Evolutionary conservation across 2,888 invertebrate genomes (phyloP).

Genomic region (Drepanosiphum platanoidis): DNA sequence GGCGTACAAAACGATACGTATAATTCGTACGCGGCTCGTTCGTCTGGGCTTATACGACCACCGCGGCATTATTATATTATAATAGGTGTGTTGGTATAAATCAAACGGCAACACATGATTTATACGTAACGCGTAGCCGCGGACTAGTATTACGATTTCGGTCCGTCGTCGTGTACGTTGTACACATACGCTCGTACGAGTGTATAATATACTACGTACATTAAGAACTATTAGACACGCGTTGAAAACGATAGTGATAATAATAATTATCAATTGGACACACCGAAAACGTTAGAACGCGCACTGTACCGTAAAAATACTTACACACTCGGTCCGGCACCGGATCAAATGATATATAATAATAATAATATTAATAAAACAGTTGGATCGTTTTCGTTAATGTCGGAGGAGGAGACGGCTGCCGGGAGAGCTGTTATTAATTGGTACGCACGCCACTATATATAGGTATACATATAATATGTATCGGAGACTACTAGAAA

Average conservation of each 20-base stretch:
- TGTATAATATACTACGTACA: not conserved
- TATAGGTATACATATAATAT: not conserved
- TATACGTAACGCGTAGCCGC: not conserved
- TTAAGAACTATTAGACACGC: not conserved
- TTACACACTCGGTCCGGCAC: no score
- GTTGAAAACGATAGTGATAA: not conserved
- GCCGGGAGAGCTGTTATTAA: not conserved
- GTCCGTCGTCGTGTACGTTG: not conserved
- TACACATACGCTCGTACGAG: no score
- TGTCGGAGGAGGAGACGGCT: not conserved
- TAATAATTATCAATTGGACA: not conserved
- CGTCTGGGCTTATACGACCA: no score
- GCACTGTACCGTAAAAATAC: no score
- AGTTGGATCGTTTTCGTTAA: no score
- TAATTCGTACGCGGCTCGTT: not conserved
- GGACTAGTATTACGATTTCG: not conserved
- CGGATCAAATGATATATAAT: not conserved
- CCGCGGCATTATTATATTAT: not conserved
- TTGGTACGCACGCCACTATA: no score
- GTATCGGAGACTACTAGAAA: not conserved
- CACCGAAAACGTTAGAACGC: not conserved
- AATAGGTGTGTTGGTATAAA: not conserved
- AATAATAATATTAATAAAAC: not conserved
- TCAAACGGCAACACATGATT: not conserved
- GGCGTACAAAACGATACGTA: not conserved